Evolutionary conservation across 2,888 invertebrate species (phyloP).

Genomic region (Polymixis lichenea): DNA sequence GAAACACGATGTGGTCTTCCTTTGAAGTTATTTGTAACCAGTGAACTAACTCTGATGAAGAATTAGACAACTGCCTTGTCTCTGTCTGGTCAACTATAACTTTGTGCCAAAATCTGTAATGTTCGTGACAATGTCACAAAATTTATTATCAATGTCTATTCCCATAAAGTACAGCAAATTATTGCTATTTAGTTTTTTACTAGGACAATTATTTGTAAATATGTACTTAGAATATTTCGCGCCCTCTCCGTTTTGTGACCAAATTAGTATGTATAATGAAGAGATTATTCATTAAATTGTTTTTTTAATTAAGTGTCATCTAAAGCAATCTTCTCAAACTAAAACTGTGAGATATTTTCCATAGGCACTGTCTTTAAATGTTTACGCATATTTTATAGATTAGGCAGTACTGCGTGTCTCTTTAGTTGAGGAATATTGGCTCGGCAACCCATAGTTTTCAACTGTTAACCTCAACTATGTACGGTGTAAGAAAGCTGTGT

Average conservation of each 20-base stretch:
- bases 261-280: slow-evolving; percentile 46
- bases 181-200: slow-evolving; percentile 43
- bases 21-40: slow-evolving; percentile 53
- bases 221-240: slow-evolving; percentile 17
- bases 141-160: slow-evolving; percentile 42
- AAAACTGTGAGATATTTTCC: slow-evolving; percentile 49
- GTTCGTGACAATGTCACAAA: slow-evolving; percentile 36
- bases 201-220: slow-evolving; percentile 15
- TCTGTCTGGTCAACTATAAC: slow-evolving; percentile 24
- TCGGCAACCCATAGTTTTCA: background rate
- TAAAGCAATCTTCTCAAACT: slow-evolving; percentile 39
- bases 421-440: background rate
- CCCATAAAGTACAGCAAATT: slow-evolving; percentile 28
- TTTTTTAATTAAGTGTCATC: slow-evolving; percentile 19
- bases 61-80: slow-evolving; percentile 28
- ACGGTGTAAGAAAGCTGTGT: background rate
- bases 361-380: slow-evolving; percentile 62
- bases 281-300: slow-evolving; percentile 15
- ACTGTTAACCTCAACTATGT: background rate
- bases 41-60: slow-evolving; percentile 19
- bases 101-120: slow-evolving; percentile 50
- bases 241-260: slow-evolving; percentile 56
- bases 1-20: slow-evolving; percentile 60
- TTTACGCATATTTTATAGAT: slow-evolving; percentile 51
- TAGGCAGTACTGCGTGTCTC: background rate